phyloP scores from a whole-genome alignment of 2,888 invertebrate genomes.

The Drosophila dives region DNA sequence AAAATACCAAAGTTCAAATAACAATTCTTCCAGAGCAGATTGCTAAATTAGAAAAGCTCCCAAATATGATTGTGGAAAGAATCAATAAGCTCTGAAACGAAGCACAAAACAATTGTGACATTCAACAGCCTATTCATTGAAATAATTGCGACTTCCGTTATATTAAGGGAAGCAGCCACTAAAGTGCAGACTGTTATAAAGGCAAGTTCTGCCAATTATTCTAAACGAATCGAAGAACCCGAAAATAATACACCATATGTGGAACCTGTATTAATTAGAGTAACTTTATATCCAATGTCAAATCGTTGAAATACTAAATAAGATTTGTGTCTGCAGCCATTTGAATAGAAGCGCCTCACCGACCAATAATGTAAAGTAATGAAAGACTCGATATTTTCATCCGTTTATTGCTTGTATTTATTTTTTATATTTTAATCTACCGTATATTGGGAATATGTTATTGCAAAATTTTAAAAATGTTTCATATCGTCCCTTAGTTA shows the following conservation, averaged over 20 bases:
- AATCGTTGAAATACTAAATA: not conserved
- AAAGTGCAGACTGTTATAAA: not conserved
- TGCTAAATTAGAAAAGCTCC: not conserved
- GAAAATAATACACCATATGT: not conserved
- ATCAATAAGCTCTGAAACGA: not conserved
- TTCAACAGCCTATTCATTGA: not conserved
- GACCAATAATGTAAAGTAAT: not conserved
- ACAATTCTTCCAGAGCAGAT: not conserved
- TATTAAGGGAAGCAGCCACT: not conserved
- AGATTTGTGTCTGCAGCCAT: conserved; percentile 41
- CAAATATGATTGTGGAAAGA: not conserved
- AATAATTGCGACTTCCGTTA: not conserved
- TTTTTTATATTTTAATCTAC: conserved; percentile 2
- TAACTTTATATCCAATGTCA: not conserved
- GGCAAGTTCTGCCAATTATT: not conserved
- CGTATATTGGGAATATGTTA: conserved; percentile 50
- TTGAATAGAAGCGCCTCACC: conserved; percentile 30
- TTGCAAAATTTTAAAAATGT: conserved; percentile 40
- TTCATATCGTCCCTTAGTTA: conserved; percentile 65
- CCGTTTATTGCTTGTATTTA: not conserved
- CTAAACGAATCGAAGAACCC: not conserved
- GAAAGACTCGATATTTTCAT: conserved; percentile 41
- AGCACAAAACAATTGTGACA: not conserved
- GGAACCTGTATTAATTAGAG: conserved; percentile 16
- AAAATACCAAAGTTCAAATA: not conserved